These are phyloP conservation scores for Sebastes dallii DNA, from an alignment of 2,797 vertebrate genomes.

Conservation along the genomic window DNA sequence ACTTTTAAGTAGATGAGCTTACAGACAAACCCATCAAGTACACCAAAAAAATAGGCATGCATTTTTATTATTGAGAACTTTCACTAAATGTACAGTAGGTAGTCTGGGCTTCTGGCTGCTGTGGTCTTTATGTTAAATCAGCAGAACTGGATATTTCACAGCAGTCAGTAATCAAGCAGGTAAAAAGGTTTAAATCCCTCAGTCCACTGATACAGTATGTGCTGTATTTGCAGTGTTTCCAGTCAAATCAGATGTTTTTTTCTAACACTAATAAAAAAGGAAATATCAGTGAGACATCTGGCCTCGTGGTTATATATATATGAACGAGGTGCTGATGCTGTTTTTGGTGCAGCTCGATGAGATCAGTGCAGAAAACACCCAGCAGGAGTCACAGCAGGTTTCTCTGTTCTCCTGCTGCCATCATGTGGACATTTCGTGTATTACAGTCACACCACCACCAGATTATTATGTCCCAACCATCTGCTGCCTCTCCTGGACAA, in stretches of 20 bases:
- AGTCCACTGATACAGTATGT: background rate
- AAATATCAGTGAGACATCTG: background rate
- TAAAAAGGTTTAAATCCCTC: background rate
- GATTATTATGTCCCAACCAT: background rate
- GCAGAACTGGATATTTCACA: background rate
- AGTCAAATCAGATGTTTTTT: background rate
- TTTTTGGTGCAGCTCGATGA: background rate
- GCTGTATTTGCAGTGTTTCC: background rate
- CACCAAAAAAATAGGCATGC: no score
- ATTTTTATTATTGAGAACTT: background rate
- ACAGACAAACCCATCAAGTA: no score
- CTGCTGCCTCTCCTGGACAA: slow-evolving; percentile 44
- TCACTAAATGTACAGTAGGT: background rate
- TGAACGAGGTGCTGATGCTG: no score
- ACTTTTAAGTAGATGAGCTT: no score
- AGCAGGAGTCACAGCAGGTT: background rate
- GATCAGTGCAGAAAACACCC: background rate
- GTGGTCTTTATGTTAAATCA: background rate
- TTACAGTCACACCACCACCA: background rate
- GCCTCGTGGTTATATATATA: background rate
- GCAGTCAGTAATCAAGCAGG: background rate
- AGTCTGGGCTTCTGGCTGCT: background rate
- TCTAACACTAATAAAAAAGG: background rate
- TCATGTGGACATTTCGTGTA: slow-evolving; percentile 42
- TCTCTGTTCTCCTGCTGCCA: slow-evolving; percentile 58